Base-by-base conservation (phyloP, 2,888 invertebrate species). In the Axea sp. region DNA sequence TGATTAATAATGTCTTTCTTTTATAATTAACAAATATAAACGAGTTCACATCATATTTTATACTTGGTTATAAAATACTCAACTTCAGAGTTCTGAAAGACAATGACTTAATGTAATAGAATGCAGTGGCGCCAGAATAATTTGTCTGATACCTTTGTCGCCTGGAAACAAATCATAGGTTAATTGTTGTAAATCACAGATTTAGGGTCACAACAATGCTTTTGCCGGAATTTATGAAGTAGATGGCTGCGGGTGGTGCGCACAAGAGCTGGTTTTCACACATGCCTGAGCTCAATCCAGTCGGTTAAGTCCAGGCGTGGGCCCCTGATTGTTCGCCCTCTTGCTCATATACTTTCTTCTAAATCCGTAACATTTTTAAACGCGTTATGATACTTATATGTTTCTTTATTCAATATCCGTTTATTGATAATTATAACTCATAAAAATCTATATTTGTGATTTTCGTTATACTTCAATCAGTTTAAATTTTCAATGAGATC, bases 141-240 rank as follows among this genome's bases (percentile, higher is more conserved):
- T 49, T 67, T 57, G 24, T 19, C 19, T 8, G 31, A 15, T 9
- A 31, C 31, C 37, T 28, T 45, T 39, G 26, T 47, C 41, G 35
- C 45, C 53, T 26, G 12, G 65, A 60, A 79, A 81, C 78, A 80
- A 81, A 81, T 82, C 79, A 80, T 73, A 57, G 77, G 76, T 81
- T 82, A 82, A 83, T 82, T 81, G 80, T 76, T 62, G 68, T 79
- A 79, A 82, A 84, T 83, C 79, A 81, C 77, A 75, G 75, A 60
- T 51, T 73, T 64, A 65, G 64, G 72, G 47, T 74, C 31, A 71
- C 57, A 78, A 81, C 81, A 81, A 83, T 81, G 73, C 77, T 14
- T 62, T 22, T 49, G 69, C 67, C 65, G 72, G 74, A 78, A 83
- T 83, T 83, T 82, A 81, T 77, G 76, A 69, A 71, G 76, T 73